These are phyloP conservation scores for Allobates femoralis DNA, from an alignment of 2,797 vertebrate genomes.

Conservation along the genomic window DNA sequence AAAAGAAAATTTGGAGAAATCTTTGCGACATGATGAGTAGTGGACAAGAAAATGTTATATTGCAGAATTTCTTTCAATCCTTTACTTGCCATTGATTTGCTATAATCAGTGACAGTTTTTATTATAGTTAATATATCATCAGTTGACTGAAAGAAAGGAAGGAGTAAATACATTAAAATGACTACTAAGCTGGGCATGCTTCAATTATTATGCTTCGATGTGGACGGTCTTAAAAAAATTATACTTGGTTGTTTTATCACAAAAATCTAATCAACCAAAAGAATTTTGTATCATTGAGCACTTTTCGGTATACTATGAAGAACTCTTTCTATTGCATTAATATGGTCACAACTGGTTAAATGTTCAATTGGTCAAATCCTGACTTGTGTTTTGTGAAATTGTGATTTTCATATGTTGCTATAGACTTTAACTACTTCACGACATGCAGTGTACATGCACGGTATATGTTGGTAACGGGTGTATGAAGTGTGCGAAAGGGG, in stretches of 20 bases:
- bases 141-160: background rate
- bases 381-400: too few relatives aligned
- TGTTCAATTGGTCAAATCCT: too few relatives aligned
- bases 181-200: background rate
- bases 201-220: background rate
- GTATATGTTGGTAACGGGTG: too few relatives aligned
- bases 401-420: too few relatives aligned
- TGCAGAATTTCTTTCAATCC: constrained; percentile 41
- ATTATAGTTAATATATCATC: background rate
- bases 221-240: background rate
- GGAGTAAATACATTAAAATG: background rate
- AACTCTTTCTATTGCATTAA: background rate
- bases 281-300: background rate
- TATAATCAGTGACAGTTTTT: constrained; percentile 3
- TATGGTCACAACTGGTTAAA: too few relatives aligned
- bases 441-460: too few relatives aligned
- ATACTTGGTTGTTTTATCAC: background rate
- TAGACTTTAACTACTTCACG: too few relatives aligned
- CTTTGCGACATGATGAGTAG: constrained; percentile 33
- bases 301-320: background rate
- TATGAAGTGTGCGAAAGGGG: too few relatives aligned
- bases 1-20: constrained; percentile 6
- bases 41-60: constrained; percentile 42
- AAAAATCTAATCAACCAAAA: too few relatives aligned
- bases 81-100: constrained; percentile 39